Base-by-base conservation (phyloP, 2,888 invertebrate genomes). In the Stomorhina lunata region DNA sequence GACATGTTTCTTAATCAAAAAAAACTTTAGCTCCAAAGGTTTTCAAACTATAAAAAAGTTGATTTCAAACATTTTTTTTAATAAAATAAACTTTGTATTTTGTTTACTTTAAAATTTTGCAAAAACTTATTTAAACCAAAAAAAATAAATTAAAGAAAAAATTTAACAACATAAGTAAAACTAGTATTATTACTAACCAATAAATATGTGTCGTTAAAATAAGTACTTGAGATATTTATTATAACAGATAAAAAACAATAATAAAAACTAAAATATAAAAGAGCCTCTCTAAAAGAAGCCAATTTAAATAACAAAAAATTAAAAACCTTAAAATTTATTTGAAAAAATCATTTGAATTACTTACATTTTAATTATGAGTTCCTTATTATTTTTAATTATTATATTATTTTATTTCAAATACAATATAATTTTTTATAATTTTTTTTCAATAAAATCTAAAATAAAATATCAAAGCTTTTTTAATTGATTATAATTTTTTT, bases 201-300 rank as follows among this genome's bases (percentile, higher is more conserved):
- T 59, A 66, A 66, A 72, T 59, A 77, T 61, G 72, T 81, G 72
- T 77, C 55, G 72, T 77, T 77, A 77, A 72, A 69, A 80, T 71
- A n/a, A n/a, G n/a, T n/a, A 76, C 63, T 55, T 65, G 45, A 80
- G 55, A 80, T 69, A 80, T 34, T 68, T 20, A 37, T 15, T 48
- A 75, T 53, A 63, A 29, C 12, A 71, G 10, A 53, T 17, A 12
- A 20, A 63, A 29, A 48, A 32, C 17, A 53, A 61, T 20, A 27
- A 53, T 10, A 65, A 34, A 57, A 32, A 37, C 7, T 12, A 77
- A 27, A 29, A 43, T 12, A 65, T n/a, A n/a, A n/a, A 65, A 63
- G 9, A 65, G 81, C 63, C 63, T 73, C 77, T 68, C 40, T 32
- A 73, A 59, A 72, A 81, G 72, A 69, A 76, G 71, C 65, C 50